Percentiles rank a stretch among this genome's conserved stretches.
Conservation (phyloP, 2,797 vertebrate genomes). For the Mycteria americana region DNA sequence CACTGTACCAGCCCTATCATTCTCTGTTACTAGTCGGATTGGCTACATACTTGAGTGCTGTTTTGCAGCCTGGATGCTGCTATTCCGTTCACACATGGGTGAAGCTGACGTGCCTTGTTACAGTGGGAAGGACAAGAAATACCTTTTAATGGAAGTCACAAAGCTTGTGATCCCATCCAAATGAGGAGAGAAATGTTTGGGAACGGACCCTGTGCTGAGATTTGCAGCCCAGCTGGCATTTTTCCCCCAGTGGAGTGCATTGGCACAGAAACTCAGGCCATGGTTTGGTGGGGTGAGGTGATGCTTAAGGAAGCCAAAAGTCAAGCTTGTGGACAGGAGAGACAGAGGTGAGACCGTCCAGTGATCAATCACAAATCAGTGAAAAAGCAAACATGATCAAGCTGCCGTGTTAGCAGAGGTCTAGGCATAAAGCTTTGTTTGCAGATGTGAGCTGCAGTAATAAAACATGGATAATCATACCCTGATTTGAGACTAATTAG, state of each 20-base stretch:
- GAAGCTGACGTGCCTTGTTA: neutral
- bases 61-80: neutral
- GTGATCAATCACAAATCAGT: neutral
- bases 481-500: slow-evolving; percentile 25
- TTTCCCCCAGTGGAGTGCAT: neutral
- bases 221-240: neutral
- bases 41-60: fast-evolving
- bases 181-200: neutral
- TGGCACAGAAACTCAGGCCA: neutral
- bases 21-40: neutral
- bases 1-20: neutral
- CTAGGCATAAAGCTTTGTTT: neutral
- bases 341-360: neutral
- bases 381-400: neutral
- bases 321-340: neutral
- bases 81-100: neutral
- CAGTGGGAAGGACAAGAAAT: neutral
- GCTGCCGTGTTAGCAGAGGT: neutral
- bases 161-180: neutral
- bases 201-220: neutral
- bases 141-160: neutral
- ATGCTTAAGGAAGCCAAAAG: neutral
- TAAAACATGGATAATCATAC: neutral
- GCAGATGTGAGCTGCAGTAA: neutral
- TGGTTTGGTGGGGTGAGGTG: neutral